phyloP scores from a whole-genome alignment of 1,140 invertebrate genomes.

The Drosophila serrata region DNA sequence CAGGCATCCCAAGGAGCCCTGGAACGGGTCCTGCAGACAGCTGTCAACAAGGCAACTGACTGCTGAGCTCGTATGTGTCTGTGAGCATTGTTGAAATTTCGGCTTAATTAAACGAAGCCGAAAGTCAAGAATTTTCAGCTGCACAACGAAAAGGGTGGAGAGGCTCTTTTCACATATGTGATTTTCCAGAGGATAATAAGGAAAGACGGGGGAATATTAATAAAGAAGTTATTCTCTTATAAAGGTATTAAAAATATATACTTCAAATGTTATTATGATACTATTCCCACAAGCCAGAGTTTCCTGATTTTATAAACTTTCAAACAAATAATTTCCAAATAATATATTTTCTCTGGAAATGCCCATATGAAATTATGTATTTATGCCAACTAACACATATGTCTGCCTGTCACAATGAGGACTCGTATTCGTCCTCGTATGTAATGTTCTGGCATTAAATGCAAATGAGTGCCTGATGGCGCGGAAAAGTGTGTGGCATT shows the following conservation, averaged over 20 bases:
- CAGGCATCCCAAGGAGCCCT: constrained; percentile 1
- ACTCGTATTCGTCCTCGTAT: constrained; percentile 15
- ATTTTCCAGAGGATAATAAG: not conserved
- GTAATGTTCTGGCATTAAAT: constrained; percentile 50
- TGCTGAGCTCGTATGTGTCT: constrained; percentile 6
- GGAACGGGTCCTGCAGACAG: constrained; percentile 21
- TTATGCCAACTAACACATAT: constrained; percentile 25
- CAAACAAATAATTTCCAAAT: not conserved
- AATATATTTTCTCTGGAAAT: not conserved
- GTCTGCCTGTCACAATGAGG: constrained; percentile 38
- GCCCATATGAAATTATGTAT: not conserved
- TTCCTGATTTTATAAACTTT: no score
- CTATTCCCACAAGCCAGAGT: no score
- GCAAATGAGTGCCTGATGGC: constrained; percentile 63
- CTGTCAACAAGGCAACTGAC: constrained; percentile 41
- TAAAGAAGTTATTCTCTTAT: not conserved
- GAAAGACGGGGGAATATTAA: not conserved
- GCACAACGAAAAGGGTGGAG: not conserved
- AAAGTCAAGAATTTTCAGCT: constrained; percentile 53
- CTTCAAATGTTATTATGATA: no score
- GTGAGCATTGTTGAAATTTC: constrained; percentile 70
- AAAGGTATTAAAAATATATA: constrained; percentile 2
- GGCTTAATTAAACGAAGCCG: constrained; percentile 73
- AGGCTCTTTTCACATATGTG: not conserved
- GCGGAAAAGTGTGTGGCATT: constrained; percentile 43